Evolutionary conservation across 2,888 invertebrate genomes (phyloP), one percentile per base, ranked within the genome.

Genomic region (Polietes domitor): DNA sequence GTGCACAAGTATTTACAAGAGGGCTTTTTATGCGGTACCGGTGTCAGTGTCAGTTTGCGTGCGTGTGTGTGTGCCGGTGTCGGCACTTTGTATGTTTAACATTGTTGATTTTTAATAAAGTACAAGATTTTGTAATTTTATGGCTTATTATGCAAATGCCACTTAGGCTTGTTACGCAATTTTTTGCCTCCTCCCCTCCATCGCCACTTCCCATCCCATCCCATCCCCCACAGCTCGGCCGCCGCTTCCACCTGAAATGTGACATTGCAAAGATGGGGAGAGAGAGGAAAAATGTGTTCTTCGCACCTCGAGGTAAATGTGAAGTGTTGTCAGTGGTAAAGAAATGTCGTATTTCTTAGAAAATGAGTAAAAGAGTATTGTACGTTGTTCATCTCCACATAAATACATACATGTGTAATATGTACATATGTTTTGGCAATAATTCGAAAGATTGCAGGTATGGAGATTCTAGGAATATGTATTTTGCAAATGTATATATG

Each of bases 101-200:
- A 55, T 68, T 79, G 19, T 79, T 78, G 78, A 72, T 71, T 77
- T 73, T 79, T 73, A 73, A 68, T 79, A 65, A 81, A 73, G 65
- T 76, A 72, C 72, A 76, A 68, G 80, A 76, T 77, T 81, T 73
- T 77, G 21, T 80, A 76, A 76, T 80, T 76, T 81, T 58, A 77
- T 68, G 76, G 58, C 65, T 81, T 81, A 77, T 81, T 77, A 77
- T 77, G 80, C 72, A 81, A 81, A 81, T 81, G 65, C 32, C 76
- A 81, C 72, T 76, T 77, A 73, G 78, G 73, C 73, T 73, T 73
- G 73, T 79, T 63, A 73, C 43, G 58, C 41, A 68, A 68, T 68
- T 21, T 43, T 68, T 7, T 68, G 43, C 68, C 68, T 17, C 15
- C 43, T 0, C 28, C 21, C 43, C 61, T 2, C 4, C 15, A 41